Base-by-base conservation (phyloP, 2,888 invertebrate genomes). In the Archips crataeganus region DNA sequence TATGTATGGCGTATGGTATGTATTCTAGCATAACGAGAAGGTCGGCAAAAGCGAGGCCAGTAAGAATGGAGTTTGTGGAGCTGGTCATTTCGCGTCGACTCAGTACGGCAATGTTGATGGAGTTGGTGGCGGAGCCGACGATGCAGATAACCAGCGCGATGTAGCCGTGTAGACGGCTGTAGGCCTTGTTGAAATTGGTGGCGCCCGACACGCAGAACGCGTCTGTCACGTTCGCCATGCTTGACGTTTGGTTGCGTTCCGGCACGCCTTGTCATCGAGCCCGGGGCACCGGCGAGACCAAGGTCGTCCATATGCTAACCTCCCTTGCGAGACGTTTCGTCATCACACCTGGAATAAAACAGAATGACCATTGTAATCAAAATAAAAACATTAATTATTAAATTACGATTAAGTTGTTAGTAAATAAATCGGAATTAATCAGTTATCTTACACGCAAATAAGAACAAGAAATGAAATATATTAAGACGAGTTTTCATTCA, bases 21-120 rank as follows among this genome's bases (percentile, higher is more conserved):
- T 99, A 99, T 82, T 98, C 98, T 82, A 99, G 95, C 97, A 99
- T 99, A 15, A 99, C 98, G n/a, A 98, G 95, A 47, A 99, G 95
- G 87, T 99, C 99, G 15, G 99, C 98, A 9, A 98, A 96, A 0
- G 99, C 99, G 45, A 98, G 95, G 5, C 97, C 98, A 0, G 98
- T 98, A 57, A 99, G 96, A 75, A 99, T 98, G 68, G 97, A 96
- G 92, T 99, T 99, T 42, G 98, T 99, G 3, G 99, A 97, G 74
- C 98, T 98, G 77, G 96, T 95, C 98, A 99, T 99, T 89, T 98
- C 98, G 45, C 97, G 96, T 13, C 98, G 96, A 9, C 98, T 97
- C 69, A 99, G 95, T 11, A 99, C 98, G 57, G 97, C 97, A 77
- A 99, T 97, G 91, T 99, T 99, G 82, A 99, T 95, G n/a, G 97